Conservation (phyloP, 2,888 invertebrate genomes). For the Lithophane leautieri region DNA sequence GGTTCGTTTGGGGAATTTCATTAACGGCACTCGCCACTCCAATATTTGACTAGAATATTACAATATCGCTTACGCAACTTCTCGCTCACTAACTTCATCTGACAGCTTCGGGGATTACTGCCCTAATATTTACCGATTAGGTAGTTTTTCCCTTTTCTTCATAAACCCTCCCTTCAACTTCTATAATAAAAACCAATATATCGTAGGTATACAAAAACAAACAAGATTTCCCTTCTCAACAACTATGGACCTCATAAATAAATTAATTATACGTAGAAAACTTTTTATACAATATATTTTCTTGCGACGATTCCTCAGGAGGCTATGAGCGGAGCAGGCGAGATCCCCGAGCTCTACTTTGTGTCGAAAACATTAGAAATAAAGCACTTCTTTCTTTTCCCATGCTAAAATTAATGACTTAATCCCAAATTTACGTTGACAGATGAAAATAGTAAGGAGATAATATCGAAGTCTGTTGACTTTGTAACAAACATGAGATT, state of each 20-base stretch:
- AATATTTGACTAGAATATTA: slow-evolving; percentile 62
- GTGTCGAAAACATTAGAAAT: slow-evolving; percentile 14
- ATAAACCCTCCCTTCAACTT: slow-evolving; percentile 5
- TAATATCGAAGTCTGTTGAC: slow-evolving; percentile 24
- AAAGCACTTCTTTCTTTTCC: background rate
- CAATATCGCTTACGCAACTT: slow-evolving; percentile 36
- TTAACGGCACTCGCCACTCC: slow-evolving; percentile 34
- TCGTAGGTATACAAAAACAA: slow-evolving; percentile 32
- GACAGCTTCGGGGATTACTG: slow-evolving; percentile 28
- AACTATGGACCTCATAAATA: slow-evolving; percentile 52
- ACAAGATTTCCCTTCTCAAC: slow-evolving; percentile 20
- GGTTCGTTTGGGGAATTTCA: slow-evolving; percentile 40
- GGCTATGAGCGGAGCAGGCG: slow-evolving; percentile 10
- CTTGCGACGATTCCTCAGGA: slow-evolving; percentile 31
- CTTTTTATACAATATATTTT: slow-evolving; percentile 51
- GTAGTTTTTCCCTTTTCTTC: slow-evolving; percentile 36
- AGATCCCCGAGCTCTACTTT: slow-evolving; percentile 34
- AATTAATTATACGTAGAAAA: slow-evolving; percentile 43
- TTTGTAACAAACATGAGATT: slow-evolving; percentile 27
- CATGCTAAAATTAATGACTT: slow-evolving; percentile 35
- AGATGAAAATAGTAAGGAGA: slow-evolving; percentile 35
- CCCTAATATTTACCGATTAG: slow-evolving; percentile 49
- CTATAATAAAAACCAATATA: slow-evolving; percentile 34
- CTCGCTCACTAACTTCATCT: slow-evolving; percentile 48
- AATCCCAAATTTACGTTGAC: slow-evolving; percentile 23